These are phyloP conservation scores for Conus betulinus DNA, from an alignment of 1,140 invertebrate species.

Conservation along the genomic window DNA sequence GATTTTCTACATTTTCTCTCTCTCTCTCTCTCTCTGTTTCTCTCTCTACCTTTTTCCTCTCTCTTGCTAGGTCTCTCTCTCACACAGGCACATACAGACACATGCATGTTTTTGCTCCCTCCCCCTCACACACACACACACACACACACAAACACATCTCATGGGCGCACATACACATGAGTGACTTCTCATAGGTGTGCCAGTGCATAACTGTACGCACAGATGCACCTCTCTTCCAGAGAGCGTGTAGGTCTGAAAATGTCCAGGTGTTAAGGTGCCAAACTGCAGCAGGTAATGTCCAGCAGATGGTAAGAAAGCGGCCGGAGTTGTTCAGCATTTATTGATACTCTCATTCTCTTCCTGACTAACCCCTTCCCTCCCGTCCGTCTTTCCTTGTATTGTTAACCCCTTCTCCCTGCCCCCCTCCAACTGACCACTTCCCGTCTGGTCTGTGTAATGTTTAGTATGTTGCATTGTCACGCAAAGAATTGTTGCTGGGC, in stretches of 20 bases:
- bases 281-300: slow-evolving; percentile 92
- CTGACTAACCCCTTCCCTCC: slow-evolving; percentile 7
- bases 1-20: neutral
- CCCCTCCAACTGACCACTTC: neutral
- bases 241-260: neutral
- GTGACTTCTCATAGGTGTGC: no score
- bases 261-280: neutral
- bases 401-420: neutral
- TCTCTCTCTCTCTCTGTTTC: neutral
- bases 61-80: neutral
- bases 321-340: neutral
- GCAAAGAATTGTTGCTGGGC: no score
- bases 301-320: slow-evolving; percentile 87
- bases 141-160: neutral
- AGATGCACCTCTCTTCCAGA: neutral
- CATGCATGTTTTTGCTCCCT: no score
- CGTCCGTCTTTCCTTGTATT: neutral
- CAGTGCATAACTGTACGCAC: neutral
- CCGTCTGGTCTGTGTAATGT: neutral
- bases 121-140: neutral
- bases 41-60: neutral
- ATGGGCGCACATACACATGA: no score
- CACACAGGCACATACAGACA: no score
- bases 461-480: no score
- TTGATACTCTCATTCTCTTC: slow-evolving; percentile 7